phyloP scores from a whole-genome alignment of 2,888 invertebrate genomes.

The Catocala fraxini region DNA sequence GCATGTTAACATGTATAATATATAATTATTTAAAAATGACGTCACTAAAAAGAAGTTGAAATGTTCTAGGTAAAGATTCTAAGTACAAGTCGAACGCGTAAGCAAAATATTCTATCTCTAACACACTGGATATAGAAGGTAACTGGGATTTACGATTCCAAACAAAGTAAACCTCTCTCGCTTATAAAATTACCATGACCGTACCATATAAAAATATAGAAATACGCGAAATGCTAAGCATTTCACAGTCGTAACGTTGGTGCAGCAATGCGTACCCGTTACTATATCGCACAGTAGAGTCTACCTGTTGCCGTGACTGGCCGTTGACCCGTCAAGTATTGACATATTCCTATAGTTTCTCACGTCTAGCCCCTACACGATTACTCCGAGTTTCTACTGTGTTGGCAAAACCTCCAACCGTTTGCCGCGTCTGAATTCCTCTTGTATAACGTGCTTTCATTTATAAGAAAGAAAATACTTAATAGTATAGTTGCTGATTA shows the following conservation, averaged over 20 bases:
- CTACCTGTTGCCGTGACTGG: conserved; percentile 79
- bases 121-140: no score
- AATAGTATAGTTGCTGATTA: not conserved
- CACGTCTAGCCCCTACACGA: conserved; percentile 77
- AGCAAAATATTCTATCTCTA: no score
- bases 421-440: conserved; percentile 41
- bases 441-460: conserved; percentile 1
- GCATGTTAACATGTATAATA: no score
- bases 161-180: not conserved
- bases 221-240: conserved; percentile 39
- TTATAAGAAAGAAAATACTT: not conserved
- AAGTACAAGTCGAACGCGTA: no score
- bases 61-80: no score
- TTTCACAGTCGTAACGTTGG: conserved; percentile 48
- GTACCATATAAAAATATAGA: conserved; percentile 24
- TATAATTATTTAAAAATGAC: no score
- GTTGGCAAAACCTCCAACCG: conserved; percentile 52
- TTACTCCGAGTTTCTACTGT: conserved; percentile 69
- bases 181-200: conserved; percentile 12
- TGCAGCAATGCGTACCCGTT: conserved; percentile 63
- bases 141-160: not conserved
- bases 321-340: conserved; percentile 86
- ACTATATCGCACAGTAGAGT: conserved; percentile 72
- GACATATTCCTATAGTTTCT: conserved; percentile 87
- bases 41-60: no score